Evolutionary conservation across 2,888 invertebrate species (phyloP).

Genomic region (Caenorhabditis uteleia): DNA sequence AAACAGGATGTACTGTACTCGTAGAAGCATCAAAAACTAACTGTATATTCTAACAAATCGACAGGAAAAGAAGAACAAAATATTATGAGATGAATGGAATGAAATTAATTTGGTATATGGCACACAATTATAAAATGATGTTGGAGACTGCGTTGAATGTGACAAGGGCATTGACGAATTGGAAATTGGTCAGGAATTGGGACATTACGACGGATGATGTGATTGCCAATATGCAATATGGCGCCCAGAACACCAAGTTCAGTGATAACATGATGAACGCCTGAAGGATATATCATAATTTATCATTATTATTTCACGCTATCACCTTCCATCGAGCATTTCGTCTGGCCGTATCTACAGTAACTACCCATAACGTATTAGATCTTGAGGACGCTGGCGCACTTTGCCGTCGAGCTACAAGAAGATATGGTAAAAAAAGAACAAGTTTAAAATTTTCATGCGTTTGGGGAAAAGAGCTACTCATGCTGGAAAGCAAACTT

Average conservation of each 20-base stretch:
- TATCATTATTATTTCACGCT: background rate
- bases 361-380: conserved; percentile 38
- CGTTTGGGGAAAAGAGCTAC: too few species aligned
- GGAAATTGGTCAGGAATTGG: conserved; percentile 37
- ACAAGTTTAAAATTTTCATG: too few species aligned
- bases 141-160: conserved; percentile 54
- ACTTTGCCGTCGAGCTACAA: background rate
- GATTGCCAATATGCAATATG: conserved; percentile 50
- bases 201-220: conserved; percentile 37
- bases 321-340: conserved; percentile 44
- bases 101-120: too few species aligned
- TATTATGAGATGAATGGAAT: too few species aligned
- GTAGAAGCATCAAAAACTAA: too few species aligned
- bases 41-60: too few species aligned
- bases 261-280: conserved; percentile 51
- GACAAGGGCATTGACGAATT: conserved; percentile 51
- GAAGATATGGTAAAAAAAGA: too few species aligned
- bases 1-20: too few species aligned
- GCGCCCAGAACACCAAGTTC: conserved; percentile 55
- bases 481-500: too few species aligned
- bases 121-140: conserved; percentile 32
- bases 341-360: conserved; percentile 38
- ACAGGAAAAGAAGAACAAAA: background rate
- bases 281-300: conserved; percentile 20
- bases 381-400: conserved; percentile 28